Base-by-base conservation (phyloP, 2,797 vertebrate genomes). In the Pogonophryne albipinna region DNA sequence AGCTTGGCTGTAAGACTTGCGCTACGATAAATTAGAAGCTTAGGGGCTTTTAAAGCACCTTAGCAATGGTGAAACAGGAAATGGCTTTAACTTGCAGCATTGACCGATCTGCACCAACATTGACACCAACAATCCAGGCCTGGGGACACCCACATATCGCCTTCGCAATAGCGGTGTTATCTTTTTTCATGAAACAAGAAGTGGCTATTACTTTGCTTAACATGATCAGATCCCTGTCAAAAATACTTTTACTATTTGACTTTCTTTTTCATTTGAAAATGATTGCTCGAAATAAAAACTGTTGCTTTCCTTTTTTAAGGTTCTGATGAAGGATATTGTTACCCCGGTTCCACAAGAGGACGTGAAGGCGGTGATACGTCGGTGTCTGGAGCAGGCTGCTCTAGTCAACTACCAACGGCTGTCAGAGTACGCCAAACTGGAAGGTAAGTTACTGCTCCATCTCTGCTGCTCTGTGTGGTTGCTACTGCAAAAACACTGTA, bases 251-350 rank as follows among this genome's bases (percentile, higher is more conserved):
- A 19, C 14, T 2, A 0, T 12, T 55, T 34, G 13, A 61, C 4
- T 27, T 27, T 27, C 27, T 27, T 27, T 27, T 27, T 27, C 27
- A 27, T 27, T 27, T 27, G 27, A 27, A 27, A 27, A 27, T 27
- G 27, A 27, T 27, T 27, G 27, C 4, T 41, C 16, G 38, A 59
- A 47, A 34, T 31, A 34, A 50, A 47, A 16, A 13, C 6, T 3
- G 1, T 4, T 20, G 27, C 27, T 47, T 51, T 65, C 9, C 6
- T 53, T 17, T 50, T 19, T 41, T n/a, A n/a, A 96, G 98, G 98
- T 99, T 90, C 94, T 99, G 91, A 99, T 99, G 98, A 99, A 98
- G 92, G 98, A 99, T 86, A 98, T 99, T 60, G 97, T 98, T 79
- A 99, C 97, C 65, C 96, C 97, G 0, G 97, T 97, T 79, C 97